Conservation (phyloP, 1,140 invertebrate genomes). For the Trichonephila inaurata region DNA sequence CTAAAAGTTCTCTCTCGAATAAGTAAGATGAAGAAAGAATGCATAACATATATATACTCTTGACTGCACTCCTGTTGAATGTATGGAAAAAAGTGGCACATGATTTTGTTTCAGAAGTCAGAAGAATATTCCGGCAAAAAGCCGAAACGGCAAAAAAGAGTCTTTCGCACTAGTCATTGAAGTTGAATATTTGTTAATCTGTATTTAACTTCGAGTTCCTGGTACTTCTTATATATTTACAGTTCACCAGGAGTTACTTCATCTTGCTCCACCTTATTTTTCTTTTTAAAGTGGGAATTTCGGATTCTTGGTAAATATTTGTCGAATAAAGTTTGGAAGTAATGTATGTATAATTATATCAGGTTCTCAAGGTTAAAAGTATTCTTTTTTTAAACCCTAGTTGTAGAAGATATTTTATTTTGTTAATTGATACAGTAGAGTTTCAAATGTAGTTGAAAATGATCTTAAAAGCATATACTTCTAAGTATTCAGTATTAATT, state of each 20-base stretch:
- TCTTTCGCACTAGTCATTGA: background rate
- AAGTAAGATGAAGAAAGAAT: slow-evolving; percentile 47
- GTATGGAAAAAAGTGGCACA: background rate
- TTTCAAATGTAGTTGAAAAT: too few relatives aligned
- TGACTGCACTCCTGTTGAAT: slow-evolving; percentile 35
- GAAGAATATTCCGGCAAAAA: slow-evolving; percentile 6
- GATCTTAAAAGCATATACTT: too few relatives aligned
- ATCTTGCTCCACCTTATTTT: background rate
- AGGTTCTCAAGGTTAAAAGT: too few relatives aligned
- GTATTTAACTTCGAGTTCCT: background rate
- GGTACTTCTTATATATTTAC: background rate
- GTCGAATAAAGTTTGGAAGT: background rate
- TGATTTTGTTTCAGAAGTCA: slow-evolving; percentile 10
- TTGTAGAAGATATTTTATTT: too few relatives aligned
- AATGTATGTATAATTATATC: background rate
- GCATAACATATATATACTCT: slow-evolving; percentile 32
- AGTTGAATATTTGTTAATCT: background rate
- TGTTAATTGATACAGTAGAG: too few relatives aligned
- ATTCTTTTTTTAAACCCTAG: too few relatives aligned
- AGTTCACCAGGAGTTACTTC: background rate
- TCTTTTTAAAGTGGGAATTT: background rate
- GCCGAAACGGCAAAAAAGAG: background rate
- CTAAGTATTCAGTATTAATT: too few relatives aligned
- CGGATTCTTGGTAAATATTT: background rate
- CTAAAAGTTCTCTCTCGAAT: background rate